Evolutionary conservation across 2,797 vertebrate genomes (phyloP).

Genomic region (Phrynocephalus forsythii): DNA sequence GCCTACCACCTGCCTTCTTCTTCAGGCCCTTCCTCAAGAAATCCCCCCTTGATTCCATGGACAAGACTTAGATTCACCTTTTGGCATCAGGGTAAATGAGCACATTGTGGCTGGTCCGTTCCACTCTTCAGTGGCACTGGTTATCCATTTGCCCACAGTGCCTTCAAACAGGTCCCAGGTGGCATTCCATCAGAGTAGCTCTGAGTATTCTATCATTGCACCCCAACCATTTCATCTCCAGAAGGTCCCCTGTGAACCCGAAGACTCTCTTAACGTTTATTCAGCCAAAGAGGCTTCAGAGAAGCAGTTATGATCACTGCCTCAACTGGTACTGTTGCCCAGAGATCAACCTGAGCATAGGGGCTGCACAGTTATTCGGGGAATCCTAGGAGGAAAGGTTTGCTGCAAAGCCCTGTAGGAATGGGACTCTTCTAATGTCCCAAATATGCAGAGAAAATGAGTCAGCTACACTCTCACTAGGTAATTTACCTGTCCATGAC

Average conservation of each 20-base stretch:
- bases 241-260: neutral
- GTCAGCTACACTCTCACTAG: neutral
- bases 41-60: neutral
- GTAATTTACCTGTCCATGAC: neutral
- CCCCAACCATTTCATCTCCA: neutral
- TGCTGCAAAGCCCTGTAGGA: no score
- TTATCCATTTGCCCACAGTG: neutral
- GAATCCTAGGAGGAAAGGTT: neutral
- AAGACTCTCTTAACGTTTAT: neutral
- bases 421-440: no score
- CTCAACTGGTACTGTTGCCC: neutral
- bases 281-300: neutral
- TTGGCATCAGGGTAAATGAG: neutral
- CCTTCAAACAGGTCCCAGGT: neutral
- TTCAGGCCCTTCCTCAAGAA: no score
- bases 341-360: neutral
- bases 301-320: neutral
- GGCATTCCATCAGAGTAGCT: neutral
- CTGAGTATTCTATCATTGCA: no score
- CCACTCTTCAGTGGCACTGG: no score
- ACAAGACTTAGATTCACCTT: neutral
- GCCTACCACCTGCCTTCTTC: no score
- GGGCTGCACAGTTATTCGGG: neutral
- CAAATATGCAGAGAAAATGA: neutral
- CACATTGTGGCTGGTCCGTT: neutral